Conservation (phyloP, 2,797 vertebrate genomes). For the Aulostomus chinensis region DNA sequence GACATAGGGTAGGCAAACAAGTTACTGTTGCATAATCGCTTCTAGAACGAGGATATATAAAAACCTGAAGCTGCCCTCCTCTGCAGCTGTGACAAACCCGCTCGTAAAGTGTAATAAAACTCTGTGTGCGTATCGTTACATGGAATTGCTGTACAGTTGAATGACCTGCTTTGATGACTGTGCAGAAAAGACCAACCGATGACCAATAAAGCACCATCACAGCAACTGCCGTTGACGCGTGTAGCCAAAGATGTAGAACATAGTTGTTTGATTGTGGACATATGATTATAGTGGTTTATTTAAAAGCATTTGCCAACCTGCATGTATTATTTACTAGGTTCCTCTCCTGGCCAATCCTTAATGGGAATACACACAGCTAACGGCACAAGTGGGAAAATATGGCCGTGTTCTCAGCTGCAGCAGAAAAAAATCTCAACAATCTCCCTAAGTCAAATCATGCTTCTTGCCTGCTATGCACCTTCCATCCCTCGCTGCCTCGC, state of each 20-base stretch:
- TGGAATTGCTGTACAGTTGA: neutral
- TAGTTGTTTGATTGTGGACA: slow-evolving; percentile 1
- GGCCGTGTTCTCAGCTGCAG: neutral
- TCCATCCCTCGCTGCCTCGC: slow-evolving; percentile 12
- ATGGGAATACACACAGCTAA: slow-evolving; percentile 3
- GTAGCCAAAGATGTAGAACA: neutral
- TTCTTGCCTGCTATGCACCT: slow-evolving; percentile 8
- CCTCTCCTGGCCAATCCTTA: slow-evolving; percentile 11
- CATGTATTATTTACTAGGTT: slow-evolving; percentile 28
- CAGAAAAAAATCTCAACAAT: slow-evolving; percentile 15
- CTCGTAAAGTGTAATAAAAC: slow-evolving; percentile 4
- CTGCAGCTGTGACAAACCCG: slow-evolving; percentile 2
- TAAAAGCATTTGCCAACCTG: slow-evolving; percentile 8
- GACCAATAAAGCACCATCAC: neutral
- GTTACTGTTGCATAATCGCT: slow-evolving; percentile 57
- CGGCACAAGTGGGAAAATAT: neutral
- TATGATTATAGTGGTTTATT: slow-evolving; percentile 12
- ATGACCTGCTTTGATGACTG: slow-evolving; percentile 21
- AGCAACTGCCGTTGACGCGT: slow-evolving; percentile 1
- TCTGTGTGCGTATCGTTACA: slow-evolving; percentile 3
- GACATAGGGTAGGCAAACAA: slow-evolving; percentile 42
- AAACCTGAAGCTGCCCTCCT: neutral
- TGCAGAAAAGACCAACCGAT: slow-evolving; percentile 15
- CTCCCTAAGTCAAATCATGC: slow-evolving; percentile 12
- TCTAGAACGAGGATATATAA: slow-evolving; percentile 5